Conservation (phyloP, 2,113 vertebrate genomes). For the Panthera uncia region DNA sequence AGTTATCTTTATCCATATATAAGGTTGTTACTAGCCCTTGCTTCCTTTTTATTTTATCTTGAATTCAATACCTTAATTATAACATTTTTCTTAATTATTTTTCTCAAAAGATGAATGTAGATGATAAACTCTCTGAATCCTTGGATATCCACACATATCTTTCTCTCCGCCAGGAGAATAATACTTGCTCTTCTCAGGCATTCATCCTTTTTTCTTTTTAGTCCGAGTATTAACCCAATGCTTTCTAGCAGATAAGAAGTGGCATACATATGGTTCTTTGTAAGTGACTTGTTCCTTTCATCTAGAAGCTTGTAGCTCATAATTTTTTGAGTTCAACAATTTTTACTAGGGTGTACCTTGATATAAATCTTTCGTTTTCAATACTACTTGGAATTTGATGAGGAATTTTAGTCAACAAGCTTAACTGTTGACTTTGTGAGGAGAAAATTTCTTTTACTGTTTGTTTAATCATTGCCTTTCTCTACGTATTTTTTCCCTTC, state of each 20-base stretch:
- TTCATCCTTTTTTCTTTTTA: not conserved
- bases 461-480: not conserved
- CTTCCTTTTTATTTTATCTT: constrained; percentile 25
- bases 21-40: not conserved
- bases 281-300: not conserved
- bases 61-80: constrained; percentile 1
- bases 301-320: not conserved
- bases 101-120: not conserved
- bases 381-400: not conserved
- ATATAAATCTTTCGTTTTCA: not conserved
- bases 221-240: not conserved
- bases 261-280: not conserved
- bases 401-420: not conserved
- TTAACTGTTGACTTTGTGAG: not conserved
- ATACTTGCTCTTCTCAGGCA: not conserved
- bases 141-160: not conserved
- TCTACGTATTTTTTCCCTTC: not conserved
- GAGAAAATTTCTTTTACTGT: not conserved
- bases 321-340: not conserved
- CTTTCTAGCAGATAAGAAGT: not conserved
- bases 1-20: not conserved
- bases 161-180: not conserved
- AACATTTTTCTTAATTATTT: not conserved
- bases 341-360: not conserved
- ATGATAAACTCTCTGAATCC: not conserved